A percentile compares a stretch with the other conserved stretches of the same genome.
phyloP scores from a whole-genome alignment of 2,797 vertebrate genomes.

The Coracias cyanogaster region DNA sequence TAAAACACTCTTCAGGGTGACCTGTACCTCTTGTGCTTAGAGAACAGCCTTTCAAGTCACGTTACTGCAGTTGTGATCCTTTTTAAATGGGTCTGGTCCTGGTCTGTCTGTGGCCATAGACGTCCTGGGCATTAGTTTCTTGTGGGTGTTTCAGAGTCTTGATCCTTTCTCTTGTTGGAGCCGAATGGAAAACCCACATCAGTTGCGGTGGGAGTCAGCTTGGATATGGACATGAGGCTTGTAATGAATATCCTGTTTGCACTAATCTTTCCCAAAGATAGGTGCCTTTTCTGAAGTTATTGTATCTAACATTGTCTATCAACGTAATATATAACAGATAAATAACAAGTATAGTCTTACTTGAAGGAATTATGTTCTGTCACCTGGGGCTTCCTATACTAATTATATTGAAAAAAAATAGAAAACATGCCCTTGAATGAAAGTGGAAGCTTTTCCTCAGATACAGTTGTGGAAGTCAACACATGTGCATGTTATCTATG shows the following conservation, averaged over 20 bases:
- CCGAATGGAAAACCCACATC: not conserved
- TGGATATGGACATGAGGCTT: not conserved
- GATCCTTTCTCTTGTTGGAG: not conserved
- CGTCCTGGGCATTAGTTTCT: not conserved
- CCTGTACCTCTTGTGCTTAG: not conserved
- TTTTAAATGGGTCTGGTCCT: not conserved
- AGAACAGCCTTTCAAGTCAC: not conserved
- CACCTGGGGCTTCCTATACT: not conserved
- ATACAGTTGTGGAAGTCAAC: not conserved
- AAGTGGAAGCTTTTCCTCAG: not conserved
- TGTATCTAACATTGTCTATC: not conserved
- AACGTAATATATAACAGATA: not conserved
- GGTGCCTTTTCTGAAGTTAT: not conserved
- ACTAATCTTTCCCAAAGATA: not conserved
- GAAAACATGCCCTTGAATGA: not conserved
- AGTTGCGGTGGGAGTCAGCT: not conserved
- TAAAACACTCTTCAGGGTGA: not conserved
- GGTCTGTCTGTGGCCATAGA: not conserved
- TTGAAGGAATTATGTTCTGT: not conserved
- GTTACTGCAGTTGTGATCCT: not conserved
- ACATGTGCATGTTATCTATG: not conserved
- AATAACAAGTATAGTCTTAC: not conserved
- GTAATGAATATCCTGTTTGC: not conserved
- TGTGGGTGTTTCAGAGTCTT: not conserved
- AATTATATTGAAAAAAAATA: not conserved